Evolutionary conservation across 2,113 vertebrate species (phyloP).

Genomic region (Sinocyclocheilus maitianheensis): DNA sequence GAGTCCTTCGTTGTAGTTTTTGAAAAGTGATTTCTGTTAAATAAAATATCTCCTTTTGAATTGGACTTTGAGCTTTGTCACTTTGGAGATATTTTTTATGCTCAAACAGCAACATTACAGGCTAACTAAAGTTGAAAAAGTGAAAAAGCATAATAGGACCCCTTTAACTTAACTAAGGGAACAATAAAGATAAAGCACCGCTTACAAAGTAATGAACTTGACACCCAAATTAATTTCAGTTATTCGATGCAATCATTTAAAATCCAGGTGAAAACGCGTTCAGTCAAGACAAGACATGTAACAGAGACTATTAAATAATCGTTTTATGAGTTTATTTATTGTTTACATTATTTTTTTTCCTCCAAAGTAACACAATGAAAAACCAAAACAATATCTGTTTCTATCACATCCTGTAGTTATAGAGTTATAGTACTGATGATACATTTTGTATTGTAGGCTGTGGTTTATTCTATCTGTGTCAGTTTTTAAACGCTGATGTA

Average conservation of each 20-base stretch:
- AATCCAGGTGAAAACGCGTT: not conserved
- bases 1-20: too few relatives aligned
- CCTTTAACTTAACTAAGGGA: not conserved
- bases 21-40: too few relatives aligned
- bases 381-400: not conserved
- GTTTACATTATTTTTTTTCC: not conserved
- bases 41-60: too few relatives aligned
- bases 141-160: too few relatives aligned
- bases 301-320: not conserved
- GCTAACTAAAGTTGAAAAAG: too few relatives aligned
- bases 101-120: too few relatives aligned
- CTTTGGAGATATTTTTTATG: too few relatives aligned
- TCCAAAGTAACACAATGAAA: conserved; percentile 8
- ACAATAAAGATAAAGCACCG: not conserved
- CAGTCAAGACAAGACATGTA: not conserved
- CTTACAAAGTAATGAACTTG: not conserved
- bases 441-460: not conserved
- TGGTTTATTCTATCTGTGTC: not conserved
- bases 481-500: conserved; percentile 48
- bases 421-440: not conserved
- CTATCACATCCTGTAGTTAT: not conserved
- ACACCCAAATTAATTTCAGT: not conserved
- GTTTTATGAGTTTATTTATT: not conserved
- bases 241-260: not conserved
- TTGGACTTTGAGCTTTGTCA: too few relatives aligned